Conservation (phyloP, 1,140 invertebrate genomes). For the Drosophila sp. region DNA sequence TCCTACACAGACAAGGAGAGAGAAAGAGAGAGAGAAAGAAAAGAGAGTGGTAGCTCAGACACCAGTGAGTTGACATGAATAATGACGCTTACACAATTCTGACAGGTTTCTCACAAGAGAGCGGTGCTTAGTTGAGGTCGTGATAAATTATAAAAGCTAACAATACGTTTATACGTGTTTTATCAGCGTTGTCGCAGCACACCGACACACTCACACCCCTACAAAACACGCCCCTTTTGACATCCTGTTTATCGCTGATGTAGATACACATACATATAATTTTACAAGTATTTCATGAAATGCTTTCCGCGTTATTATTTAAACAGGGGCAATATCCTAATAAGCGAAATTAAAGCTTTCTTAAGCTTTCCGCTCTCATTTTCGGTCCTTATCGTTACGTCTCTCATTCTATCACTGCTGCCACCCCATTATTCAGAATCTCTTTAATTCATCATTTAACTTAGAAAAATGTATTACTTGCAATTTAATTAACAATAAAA, state of each 20-base stretch:
- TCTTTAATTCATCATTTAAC: constrained; percentile 3
- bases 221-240: constrained; percentile 10
- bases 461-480: constrained; percentile 42
- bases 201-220: constrained; percentile 15
- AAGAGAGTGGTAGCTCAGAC: background rate
- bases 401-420: background rate
- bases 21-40: background rate
- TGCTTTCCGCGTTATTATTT: constrained; percentile 29
- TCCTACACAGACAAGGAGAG: background rate
- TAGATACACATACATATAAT: constrained; percentile 5
- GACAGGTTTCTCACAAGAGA: constrained; percentile 38
- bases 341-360: constrained; percentile 22
- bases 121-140: constrained; percentile 21
- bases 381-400: constrained; percentile 2
- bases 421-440: background rate
- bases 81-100: constrained; percentile 40
- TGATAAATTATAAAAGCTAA: constrained; percentile 49
- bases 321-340: constrained; percentile 24
- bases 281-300: constrained; percentile 14
- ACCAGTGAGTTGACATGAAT: constrained; percentile 36
- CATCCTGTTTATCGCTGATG: constrained; percentile 12
- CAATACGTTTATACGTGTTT: constrained; percentile 43
- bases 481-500: constrained; percentile 33
- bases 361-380: constrained; percentile 10
- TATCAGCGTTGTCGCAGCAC: constrained; percentile 30